A percentile compares a stretch with the other conserved stretches of the same genome.
Evolutionary conservation across 2,113 vertebrate species (phyloP).

Genomic region (Tetrax tetrax): DNA sequence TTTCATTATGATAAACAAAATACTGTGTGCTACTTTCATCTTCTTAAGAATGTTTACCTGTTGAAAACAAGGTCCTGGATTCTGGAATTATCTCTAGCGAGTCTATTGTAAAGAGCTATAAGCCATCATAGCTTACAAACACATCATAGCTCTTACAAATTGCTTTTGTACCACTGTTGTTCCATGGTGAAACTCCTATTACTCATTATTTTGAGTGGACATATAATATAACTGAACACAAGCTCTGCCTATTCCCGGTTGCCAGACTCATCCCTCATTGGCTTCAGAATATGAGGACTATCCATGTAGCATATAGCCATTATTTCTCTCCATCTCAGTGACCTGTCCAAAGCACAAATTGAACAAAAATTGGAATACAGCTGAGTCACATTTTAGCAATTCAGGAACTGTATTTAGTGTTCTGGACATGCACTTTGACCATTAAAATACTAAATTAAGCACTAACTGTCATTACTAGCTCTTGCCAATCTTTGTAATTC

Average conservation of each 20-base stretch:
- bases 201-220: background rate
- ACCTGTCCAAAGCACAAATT: background rate
- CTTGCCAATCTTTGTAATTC: background rate
- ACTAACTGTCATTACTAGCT: background rate
- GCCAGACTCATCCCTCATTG: background rate
- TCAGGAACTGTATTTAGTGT: background rate
- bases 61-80: background rate
- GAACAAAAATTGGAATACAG: background rate
- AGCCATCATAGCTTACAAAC: background rate
- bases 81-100: background rate
- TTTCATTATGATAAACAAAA: background rate
- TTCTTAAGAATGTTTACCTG: background rate
- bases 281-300: background rate
- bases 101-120: background rate
- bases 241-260: background rate
- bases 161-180: background rate
- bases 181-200: background rate
- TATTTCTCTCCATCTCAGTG: constrained; percentile 7
- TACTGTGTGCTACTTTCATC: background rate
- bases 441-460: background rate
- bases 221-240: background rate
- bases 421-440: background rate
- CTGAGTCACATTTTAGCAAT: background rate
- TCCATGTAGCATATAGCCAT: background rate
- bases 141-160: background rate